phyloP scores from a whole-genome alignment of 2,888 invertebrate genomes.

The Metopia argyrocephala region DNA sequence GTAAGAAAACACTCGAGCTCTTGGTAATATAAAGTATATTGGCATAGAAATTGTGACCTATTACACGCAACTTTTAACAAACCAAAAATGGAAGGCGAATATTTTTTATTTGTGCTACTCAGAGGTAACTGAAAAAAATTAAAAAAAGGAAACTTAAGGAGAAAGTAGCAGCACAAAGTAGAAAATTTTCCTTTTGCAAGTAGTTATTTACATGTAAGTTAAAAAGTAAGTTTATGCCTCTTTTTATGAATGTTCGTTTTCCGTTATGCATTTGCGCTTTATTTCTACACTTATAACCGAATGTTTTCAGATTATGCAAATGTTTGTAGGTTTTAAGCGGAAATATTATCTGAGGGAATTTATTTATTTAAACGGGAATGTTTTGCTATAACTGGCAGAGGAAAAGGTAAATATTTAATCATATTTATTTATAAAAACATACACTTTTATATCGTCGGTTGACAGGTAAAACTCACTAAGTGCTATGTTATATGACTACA shows the following conservation, averaged over 20 bases:
- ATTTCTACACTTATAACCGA: background rate
- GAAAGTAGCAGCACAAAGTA: background rate
- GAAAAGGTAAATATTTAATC: too few species aligned
- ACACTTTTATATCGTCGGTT: too few species aligned
- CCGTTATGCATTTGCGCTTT: background rate
- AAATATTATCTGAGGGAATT: background rate
- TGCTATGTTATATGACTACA: too few species aligned
- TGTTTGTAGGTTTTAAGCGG: slow-evolving; percentile 10
- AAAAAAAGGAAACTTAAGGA: background rate
- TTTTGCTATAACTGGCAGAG: too few species aligned
- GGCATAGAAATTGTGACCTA: background rate
- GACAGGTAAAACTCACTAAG: too few species aligned
- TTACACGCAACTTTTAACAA: slow-evolving; percentile 18
- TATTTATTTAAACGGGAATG: background rate
- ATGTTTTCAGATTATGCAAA: slow-evolving; percentile 24
- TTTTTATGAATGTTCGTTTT: background rate
- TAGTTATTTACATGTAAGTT: background rate
- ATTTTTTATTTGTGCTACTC: background rate
- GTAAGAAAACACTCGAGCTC: background rate
- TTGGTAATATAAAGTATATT: background rate
- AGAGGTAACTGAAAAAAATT: background rate
- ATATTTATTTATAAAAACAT: too few species aligned
- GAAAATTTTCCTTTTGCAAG: background rate
- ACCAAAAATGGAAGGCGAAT: slow-evolving; percentile 4
- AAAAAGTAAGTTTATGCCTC: background rate